Percentiles rank a stretch among this genome's conserved stretches.
Evolutionary conservation across 2,888 invertebrate genomes (phyloP).

Genomic region (Ptilodon capucinus): DNA sequence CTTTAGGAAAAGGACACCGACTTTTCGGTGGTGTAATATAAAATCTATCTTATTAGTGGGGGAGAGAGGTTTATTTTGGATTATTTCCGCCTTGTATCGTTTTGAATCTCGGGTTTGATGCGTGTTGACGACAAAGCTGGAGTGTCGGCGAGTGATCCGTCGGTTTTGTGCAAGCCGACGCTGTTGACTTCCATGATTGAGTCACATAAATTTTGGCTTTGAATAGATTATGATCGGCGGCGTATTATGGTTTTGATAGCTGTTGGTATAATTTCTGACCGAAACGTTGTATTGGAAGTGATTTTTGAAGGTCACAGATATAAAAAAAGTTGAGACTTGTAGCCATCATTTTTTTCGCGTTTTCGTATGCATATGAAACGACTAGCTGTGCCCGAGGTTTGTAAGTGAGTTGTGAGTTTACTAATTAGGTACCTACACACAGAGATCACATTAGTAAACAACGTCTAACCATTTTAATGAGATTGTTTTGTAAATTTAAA

Average conservation of each 20-base stretch:
- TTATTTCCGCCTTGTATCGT: constrained; percentile 31
- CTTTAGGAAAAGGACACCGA: constrained; percentile 67
- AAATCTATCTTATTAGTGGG: constrained; percentile 31
- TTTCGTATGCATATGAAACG: too few relatives aligned
- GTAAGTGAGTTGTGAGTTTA: too few relatives aligned
- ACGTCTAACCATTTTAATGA: too few relatives aligned
- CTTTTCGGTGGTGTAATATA: constrained; percentile 29
- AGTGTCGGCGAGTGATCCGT: constrained; percentile 71
- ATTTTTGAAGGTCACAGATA: neutral
- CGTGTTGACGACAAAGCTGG: constrained; percentile 77
- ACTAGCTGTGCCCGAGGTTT: too few relatives aligned
- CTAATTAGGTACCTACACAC: too few relatives aligned
- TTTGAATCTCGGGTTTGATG: constrained; percentile 44
- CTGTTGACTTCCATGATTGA: constrained; percentile 65
- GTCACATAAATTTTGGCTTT: constrained; percentile 58
- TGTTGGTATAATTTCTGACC: constrained; percentile 18
- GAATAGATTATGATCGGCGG: constrained; percentile 55
- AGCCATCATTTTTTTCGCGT: too few relatives aligned
- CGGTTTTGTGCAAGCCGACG: constrained; percentile 71
- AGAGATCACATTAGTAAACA: too few relatives aligned
- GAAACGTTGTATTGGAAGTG: neutral
- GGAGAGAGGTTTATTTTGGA: constrained; percentile 24
- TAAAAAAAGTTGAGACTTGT: too few relatives aligned
- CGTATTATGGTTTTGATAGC: constrained; percentile 21
- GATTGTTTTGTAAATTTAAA: too few relatives aligned